Conservation (phyloP, 2,113 vertebrate species). For the Hemicordylus capensis region DNA sequence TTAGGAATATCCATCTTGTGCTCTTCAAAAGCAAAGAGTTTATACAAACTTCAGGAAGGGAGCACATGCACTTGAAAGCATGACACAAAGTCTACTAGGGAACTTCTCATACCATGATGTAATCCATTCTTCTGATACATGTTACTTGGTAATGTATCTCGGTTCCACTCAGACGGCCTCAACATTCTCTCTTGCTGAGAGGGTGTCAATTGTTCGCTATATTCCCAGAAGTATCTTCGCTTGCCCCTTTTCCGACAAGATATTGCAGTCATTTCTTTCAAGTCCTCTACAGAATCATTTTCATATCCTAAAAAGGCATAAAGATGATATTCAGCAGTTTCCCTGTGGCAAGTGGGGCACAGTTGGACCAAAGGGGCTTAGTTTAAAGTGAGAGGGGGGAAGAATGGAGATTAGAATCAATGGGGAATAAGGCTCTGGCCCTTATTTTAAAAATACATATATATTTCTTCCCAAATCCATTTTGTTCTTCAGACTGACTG, state of each 20-base stretch:
- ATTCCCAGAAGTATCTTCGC: conserved; percentile 98
- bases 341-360: background rate
- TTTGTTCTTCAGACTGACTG: background rate
- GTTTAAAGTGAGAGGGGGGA: background rate
- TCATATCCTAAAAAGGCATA: conserved; percentile 85
- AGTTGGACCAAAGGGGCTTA: background rate
- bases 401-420: background rate
- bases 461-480: no score
- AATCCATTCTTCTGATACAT: conserved; percentile 98
- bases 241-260: conserved; percentile 94
- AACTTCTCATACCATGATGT: conserved; percentile 82
- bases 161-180: conserved; percentile 93
- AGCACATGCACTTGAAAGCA: background rate
- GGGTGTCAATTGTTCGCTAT: conserved; percentile 94
- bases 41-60: background rate
- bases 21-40: conserved; percentile 12
- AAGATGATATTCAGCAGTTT: background rate
- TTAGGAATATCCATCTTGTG: background rate
- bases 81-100: background rate
- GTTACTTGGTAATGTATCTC: conserved; percentile 96
- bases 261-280: conserved; percentile 91
- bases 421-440: background rate
- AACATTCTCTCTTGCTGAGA: conserved; percentile 94
- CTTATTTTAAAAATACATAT: no score
- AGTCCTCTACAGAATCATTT: conserved; percentile 90